Base-by-base conservation (phyloP, 2,888 invertebrate species). In the Phortica magna region DNA sequence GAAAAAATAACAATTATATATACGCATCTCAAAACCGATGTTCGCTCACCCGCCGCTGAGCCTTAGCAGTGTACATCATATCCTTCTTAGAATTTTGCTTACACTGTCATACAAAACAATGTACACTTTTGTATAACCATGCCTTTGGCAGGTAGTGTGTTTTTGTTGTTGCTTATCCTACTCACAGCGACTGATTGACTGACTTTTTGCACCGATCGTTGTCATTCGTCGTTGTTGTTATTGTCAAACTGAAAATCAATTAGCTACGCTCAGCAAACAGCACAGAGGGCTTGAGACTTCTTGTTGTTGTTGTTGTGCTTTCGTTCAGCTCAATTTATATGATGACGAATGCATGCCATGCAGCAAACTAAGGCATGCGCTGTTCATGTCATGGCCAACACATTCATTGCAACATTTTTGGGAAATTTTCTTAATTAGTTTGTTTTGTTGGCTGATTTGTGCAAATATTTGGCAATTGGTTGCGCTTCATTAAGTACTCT, bases 201-300 rank as follows among this genome's bases (percentile, higher is more conserved):
- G 48, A 19, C 55, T 31, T 12, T 10, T 55, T 22, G 31, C 31
- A 59, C 70, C 7, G 48, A 48, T 71, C 14, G 22, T 2, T 71
- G 14, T 71, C 31, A 10, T 61, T 61, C 48, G 4, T 41, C 42
- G n/a, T 70, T 55, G 19, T 79, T 75, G 74, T 65, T 74, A 74
- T 79, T 79, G 79, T 79, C 79, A 79, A 77, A 81, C 80, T 81
- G 82, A 79, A 84, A 89, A 87, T 85, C 89, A 88, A 89, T 89
- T 89, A 87, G 89, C 80, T 83, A 80, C 84, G 89, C 89, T 84
- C 81, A 77, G 77, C 80, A 80, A 55, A 12, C 48, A 48, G 48
- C 48, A 9, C 48, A n/a, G 55, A n/a, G 61, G 22, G 61, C 22
- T 22, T 22, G 61, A 61, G 17, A 17, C 17, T 12, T n/a, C 12